Percentiles rank a stretch among this genome's conserved stretches.
These are phyloP conservation scores for Sceloporus tristichus DNA, from an alignment of 2,113 vertebrate species.

Conservation along the genomic window DNA sequence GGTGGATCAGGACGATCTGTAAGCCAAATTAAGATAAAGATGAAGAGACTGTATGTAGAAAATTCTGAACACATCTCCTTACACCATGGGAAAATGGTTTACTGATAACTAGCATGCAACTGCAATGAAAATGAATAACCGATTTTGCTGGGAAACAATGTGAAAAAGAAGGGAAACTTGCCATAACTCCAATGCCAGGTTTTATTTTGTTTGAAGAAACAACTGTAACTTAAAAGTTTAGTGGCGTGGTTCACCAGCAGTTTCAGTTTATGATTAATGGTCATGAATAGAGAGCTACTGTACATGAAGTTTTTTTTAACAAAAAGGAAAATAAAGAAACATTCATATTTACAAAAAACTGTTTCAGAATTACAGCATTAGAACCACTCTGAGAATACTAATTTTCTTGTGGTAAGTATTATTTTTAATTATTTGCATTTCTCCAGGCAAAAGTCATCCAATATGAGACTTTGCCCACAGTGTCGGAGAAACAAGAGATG, in stretches of 20 bases:
- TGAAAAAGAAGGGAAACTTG: conserved; percentile 8
- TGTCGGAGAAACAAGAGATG: too few species aligned
- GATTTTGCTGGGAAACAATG: conserved; percentile 54
- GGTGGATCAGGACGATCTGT: conserved; percentile 92
- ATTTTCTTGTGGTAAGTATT: not conserved
- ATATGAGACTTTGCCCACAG: not conserved
- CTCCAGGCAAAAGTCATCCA: not conserved
- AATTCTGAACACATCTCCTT: conserved; percentile 39
- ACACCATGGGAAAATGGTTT: conserved; percentile 14
- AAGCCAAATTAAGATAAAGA: conserved; percentile 65
- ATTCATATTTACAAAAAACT: conserved; percentile 41
- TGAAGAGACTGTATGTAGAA: conserved; percentile 6
- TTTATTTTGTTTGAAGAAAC: conserved; percentile 22
- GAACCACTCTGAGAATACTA: not conserved
- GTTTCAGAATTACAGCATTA: conserved; percentile 35
- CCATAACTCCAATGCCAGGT: conserved; percentile 14
- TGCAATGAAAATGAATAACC: conserved; percentile 52
- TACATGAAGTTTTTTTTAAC: conserved; percentile 45
- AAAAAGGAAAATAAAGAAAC: conserved; percentile 50
- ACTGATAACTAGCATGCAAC: conserved; percentile 68
- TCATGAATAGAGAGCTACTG: conserved; percentile 13
- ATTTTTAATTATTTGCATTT: not conserved
- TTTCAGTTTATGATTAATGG: conserved; percentile 43
- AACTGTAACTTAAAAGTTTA: not conserved
- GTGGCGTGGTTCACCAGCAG: conserved; percentile 50